Evolutionary conservation across 1,140 invertebrate species (phyloP).

Genomic region (Idris sp.): DNA sequence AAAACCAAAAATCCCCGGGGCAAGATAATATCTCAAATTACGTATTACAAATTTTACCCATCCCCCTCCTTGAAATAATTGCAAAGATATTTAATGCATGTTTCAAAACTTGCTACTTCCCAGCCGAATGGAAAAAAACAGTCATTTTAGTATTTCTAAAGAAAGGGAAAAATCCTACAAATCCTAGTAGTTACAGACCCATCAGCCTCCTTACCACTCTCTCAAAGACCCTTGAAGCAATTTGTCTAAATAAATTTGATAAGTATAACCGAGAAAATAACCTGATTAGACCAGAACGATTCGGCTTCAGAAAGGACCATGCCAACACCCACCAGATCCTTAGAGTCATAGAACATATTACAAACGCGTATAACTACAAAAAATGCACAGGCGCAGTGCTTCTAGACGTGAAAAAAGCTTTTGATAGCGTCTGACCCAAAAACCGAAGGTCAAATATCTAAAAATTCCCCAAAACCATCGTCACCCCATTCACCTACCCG

Average conservation of each 20-base stretch:
- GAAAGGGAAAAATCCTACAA: conserved; percentile 63
- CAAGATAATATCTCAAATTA: not conserved
- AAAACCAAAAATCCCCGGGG: not conserved
- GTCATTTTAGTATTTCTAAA: conserved; percentile 70
- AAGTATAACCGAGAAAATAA: too few relatives aligned
- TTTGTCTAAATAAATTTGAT: conserved; percentile 41
- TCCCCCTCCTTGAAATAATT: not conserved
- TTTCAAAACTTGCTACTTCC: too few relatives aligned
- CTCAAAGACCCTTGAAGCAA: not conserved
- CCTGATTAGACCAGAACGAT: not conserved
- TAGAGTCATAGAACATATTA: conserved; percentile 43
- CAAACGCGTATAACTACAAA: conserved; percentile 48
- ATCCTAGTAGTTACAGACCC: conserved; percentile 7
- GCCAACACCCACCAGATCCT: conserved; percentile 66
- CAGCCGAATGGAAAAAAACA: conserved; percentile 73
- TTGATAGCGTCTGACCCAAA: too few relatives aligned
- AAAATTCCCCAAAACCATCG: too few relatives aligned
- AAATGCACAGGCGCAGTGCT: conserved; percentile 64
- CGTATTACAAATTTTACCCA: not conserved
- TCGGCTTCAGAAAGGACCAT: conserved; percentile 66
- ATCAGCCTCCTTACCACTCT: not conserved
- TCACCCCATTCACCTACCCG: too few relatives aligned
- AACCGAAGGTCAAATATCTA: too few relatives aligned
- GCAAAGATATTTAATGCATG: not conserved
- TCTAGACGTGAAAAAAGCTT: not conserved